Percentiles rank a stretch among this genome's conserved stretches.
Conservation (phyloP, 2,113 vertebrate genomes). For the Salvator merianae region DNA sequence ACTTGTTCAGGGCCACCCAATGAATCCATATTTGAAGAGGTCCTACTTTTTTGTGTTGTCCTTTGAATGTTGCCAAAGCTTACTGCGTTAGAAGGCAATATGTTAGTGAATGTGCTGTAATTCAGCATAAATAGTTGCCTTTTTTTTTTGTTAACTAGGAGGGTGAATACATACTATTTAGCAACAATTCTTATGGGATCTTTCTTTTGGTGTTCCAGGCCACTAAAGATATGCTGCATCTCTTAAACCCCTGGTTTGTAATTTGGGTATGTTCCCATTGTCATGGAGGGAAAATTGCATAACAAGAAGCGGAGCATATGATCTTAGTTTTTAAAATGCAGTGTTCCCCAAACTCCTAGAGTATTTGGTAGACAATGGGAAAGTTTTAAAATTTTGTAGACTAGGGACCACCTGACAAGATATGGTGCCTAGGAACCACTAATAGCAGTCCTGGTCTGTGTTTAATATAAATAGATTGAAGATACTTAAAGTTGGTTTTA, state of each 20-base stretch:
- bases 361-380: not conserved
- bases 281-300: too few relatives aligned
- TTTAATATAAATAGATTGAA: not conserved
- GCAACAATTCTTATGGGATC: not conserved
- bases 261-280: not conserved
- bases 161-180: not conserved
- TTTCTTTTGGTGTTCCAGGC: not conserved
- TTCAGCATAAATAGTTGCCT: not conserved
- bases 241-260: not conserved
- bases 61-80: not conserved
- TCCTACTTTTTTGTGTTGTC: not conserved
- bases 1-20: not conserved
- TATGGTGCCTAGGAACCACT: not conserved
- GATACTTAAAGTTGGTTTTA: not conserved
- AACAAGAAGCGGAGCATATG: not conserved
- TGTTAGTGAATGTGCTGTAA: not conserved
- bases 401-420: not conserved
- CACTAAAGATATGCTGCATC: not conserved
- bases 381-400: not conserved
- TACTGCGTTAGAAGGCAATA: not conserved
- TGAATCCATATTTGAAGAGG: not conserved
- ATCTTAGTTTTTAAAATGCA: not conserved
- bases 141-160: not conserved
- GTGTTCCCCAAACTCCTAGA: not conserved
- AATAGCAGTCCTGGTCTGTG: not conserved